Base-by-base conservation (phyloP, 2,113 vertebrate species). In the Crocuta crocuta region DNA sequence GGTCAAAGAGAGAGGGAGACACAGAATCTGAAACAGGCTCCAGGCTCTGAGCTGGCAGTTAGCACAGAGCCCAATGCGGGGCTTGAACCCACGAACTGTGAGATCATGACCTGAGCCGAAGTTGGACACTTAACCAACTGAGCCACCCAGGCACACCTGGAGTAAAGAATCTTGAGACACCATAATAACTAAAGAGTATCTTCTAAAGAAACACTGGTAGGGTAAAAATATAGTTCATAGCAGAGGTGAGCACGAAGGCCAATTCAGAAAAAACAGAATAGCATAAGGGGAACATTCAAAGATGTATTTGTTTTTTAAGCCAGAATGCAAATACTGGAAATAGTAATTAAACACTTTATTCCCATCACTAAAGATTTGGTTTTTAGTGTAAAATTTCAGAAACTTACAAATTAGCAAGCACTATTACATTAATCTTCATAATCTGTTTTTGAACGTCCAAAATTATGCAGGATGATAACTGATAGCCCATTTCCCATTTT, bases 381-480 rank as follows among this genome's bases (percentile, higher is more conserved):
- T 92, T 93, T 48, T 39, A 23, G 79, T 65, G 15, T 86, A 89
- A 91, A 83, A 96, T 68, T 58, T 91, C 39, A 66, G 58, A 91
- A 87, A 82, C 15, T 87, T 68, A 66, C 19, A 91, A 94, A 91
- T 63, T 39, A 74, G 90, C 45, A 95, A 92, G 65, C 53, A 89
- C 50, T 39, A 35, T 70, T 89, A 73, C 23, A 9, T 50, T 90
- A 65, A 86, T 35, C 23, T 91, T 31, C 39, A 19, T 83, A 92
- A 92, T 45, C 39, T 70, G 74, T 76, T 76, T 33, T 76, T 88
- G 24, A 94, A 94, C 48, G 66, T 76, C 48, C 58, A 96, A 87
- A 24, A 68, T 48, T 33, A 87, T 50, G 15, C 31, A 87, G 24
- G 81, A 91, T 79, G 86, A 94, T 70, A 84, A 92, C 45, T 89